Evolutionary conservation across 2,113 vertebrate genomes (phyloP).

Genomic region (Sylvilagus bachmani): DNA sequence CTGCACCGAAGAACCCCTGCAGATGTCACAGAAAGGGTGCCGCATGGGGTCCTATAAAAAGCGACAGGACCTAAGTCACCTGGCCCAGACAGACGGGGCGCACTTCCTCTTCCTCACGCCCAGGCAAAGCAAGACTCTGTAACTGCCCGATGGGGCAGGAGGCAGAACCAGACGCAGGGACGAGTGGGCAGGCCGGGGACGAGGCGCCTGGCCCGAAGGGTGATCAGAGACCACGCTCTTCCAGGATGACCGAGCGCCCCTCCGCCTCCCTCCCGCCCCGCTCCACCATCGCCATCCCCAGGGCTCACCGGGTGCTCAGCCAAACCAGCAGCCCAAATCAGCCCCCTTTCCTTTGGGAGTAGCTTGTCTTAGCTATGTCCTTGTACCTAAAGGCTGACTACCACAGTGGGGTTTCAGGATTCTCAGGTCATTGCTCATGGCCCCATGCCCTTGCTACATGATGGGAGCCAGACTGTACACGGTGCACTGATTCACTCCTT

Average conservation of each 20-base stretch:
- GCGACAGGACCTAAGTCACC: background rate
- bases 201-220: background rate
- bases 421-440: background rate
- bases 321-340: no score
- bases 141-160: background rate
- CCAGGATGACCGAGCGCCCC: no score
- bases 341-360: no score
- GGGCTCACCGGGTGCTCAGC: no score
- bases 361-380: no score
- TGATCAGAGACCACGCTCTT: background rate
- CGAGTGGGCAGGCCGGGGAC: background rate
- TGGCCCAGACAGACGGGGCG: background rate
- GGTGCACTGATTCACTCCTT: background rate
- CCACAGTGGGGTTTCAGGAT: background rate
- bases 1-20: background rate
- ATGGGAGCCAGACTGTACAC: background rate
- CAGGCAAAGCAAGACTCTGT: background rate
- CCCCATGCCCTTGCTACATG: background rate
- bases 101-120: background rate
- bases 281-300: no score
- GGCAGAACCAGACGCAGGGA: background rate
- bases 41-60: background rate
- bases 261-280: no score
- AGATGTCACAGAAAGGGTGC: background rate
- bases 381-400: no score